A percentile compares a stretch with the other conserved stretches of the same genome.
These are phyloP conservation scores for Halictus ligatus DNA, from an alignment of 2,888 invertebrate genomes.

Conservation along the genomic window DNA sequence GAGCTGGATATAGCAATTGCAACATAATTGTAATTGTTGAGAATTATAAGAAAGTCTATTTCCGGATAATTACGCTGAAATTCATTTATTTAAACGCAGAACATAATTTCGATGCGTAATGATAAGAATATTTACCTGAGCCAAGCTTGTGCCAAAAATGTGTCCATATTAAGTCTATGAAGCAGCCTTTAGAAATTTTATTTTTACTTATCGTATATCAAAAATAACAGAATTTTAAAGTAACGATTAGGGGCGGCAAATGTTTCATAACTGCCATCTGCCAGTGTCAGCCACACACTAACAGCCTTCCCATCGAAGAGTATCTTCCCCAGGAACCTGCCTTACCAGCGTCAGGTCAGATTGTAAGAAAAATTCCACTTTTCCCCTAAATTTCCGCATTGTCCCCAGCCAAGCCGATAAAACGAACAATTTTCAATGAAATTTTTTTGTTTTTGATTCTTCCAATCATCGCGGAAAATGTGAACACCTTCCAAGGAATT, in stretches of 20 bases:
- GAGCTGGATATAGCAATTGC: too few relatives aligned
- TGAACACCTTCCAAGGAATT: neutral
- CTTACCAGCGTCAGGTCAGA: constrained; percentile 66
- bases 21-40: too few relatives aligned
- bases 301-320: constrained; percentile 36
- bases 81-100: too few relatives aligned
- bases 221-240: neutral
- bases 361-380: constrained; percentile 1
- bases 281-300: constrained; percentile 8
- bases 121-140: neutral
- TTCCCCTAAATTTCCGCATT: constrained; percentile 1
- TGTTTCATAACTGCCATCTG: constrained; percentile 54
- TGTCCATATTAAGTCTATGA: neutral
- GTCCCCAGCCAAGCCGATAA: neutral
- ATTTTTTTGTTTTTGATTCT: neutral
- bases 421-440: neutral
- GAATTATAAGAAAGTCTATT: too few relatives aligned
- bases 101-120: too few relatives aligned
- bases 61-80: too few relatives aligned
- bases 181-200: neutral
- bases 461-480: neutral
- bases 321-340: constrained; percentile 58
- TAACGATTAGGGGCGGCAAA: neutral
- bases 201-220: neutral
- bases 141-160: too few relatives aligned